phyloP scores from a whole-genome alignment of 2,113 vertebrate species.

The Lagopus muta region DNA sequence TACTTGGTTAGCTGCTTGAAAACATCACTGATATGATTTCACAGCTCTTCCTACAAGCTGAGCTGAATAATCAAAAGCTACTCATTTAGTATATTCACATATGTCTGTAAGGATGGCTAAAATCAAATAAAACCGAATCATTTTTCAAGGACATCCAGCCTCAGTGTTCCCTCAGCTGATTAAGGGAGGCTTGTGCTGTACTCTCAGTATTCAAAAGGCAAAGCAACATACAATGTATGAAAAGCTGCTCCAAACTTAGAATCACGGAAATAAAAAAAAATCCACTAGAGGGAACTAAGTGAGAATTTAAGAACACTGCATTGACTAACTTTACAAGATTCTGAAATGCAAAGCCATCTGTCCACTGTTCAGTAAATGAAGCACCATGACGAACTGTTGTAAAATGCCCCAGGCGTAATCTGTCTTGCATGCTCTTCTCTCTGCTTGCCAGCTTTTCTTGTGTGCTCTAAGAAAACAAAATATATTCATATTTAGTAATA shows the following conservation, averaged over 20 bases:
- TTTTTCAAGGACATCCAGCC: background rate
- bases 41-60: constrained; percentile 10
- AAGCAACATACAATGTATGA: constrained; percentile 3
- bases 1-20: background rate
- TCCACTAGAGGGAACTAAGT: constrained; percentile 64
- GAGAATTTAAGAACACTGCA: constrained; percentile 65
- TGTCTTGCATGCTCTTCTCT: constrained; percentile 99
- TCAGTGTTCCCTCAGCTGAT: background rate
- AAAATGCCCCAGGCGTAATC: constrained; percentile 97
- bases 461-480: constrained; percentile 85
- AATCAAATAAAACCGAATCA: background rate
- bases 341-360: constrained; percentile 98
- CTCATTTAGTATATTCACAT: background rate
- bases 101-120: background rate
- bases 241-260: constrained; percentile 32
- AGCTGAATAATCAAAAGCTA: background rate
- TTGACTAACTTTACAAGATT: constrained; percentile 97
- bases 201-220: constrained; percentile 44
- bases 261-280: constrained; percentile 24
- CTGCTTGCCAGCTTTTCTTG: constrained; percentile 98
- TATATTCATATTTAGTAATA: constrained; percentile 16
- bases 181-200: background rate
- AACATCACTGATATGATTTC: background rate
- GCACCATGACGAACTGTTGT: constrained; percentile 98
- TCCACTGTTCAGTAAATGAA: constrained; percentile 99